Base-by-base conservation (phyloP, 2,888 invertebrate genomes). In the Orchesellides sinensis region DNA sequence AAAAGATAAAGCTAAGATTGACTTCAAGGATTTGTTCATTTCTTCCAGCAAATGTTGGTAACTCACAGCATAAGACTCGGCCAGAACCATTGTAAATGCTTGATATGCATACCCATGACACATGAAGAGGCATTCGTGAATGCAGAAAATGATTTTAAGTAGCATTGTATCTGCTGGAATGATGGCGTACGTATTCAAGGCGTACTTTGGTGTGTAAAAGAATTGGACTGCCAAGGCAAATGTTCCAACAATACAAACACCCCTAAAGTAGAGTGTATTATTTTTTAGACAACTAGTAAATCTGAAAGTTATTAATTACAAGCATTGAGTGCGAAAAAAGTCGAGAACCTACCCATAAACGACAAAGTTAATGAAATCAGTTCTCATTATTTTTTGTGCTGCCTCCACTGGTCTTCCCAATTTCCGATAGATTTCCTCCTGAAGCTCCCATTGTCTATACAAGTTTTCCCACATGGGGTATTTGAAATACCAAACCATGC, bases 31-130 rank as follows among this genome's bases (percentile, higher is more conserved):
- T n/a, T 75, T 75, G 27, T 75, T 75, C 74, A 75, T 75, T 75
- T 75, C 74, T 27, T 75, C 74, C 25, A 75, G 56, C 3, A 75
- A 25, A 27, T 75, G 74, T 25, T 75, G 65, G 40, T 65, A 75
- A 25, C 74, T 75, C 1, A 65, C 65, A 0, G 74, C 65, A 21
- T 65, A 75, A 2, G 63, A 63, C n/a, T 73, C 63, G 12, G 73
- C 63, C 0, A 73, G 32, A 10, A 73, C 73, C 73, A 74, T 74
- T 25, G 73, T 75, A 23, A 75, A 66, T 21, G 73, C 73, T 40
- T 74, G 73, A n/a, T 63, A 63, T 1, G 32, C 27, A 23, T 74
- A 74, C 0, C 63, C 61, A n/a, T 61, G 73, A 63, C 73, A 47
- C 61, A 74, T 61, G 52, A 63, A 74, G 8, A 52, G 10, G 23